phyloP scores from a whole-genome alignment of 2,797 vertebrate species.

The Labeo calbasu region DNA sequence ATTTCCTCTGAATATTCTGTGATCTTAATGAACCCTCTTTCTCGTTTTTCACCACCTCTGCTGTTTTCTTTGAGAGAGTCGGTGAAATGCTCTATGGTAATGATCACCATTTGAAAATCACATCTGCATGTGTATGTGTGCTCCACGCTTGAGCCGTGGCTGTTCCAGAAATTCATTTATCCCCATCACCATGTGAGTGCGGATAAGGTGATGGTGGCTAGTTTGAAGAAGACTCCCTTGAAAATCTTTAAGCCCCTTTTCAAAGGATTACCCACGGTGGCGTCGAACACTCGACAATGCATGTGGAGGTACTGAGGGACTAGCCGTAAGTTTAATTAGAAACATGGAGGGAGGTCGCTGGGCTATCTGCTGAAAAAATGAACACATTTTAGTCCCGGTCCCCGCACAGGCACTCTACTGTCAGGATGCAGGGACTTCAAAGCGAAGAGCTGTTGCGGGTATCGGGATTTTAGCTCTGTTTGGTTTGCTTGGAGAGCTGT shows the following conservation, averaged over 20 bases:
- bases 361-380: slow-evolving; percentile 45
- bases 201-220: slow-evolving; percentile 40
- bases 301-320: slow-evolving; percentile 33
- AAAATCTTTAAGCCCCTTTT: slow-evolving; percentile 49
- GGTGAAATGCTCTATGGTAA: slow-evolving; percentile 6
- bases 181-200: slow-evolving; percentile 36
- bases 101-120: slow-evolving; percentile 29
- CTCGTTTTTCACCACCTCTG: background rate
- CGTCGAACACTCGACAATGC: slow-evolving; percentile 31
- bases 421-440: slow-evolving; percentile 36
- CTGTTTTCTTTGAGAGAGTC: slow-evolving; percentile 21
- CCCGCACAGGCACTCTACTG: background rate
- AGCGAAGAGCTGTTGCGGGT: background rate
- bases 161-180: slow-evolving; percentile 45
- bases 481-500: slow-evolving; percentile 24
- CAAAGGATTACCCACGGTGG: slow-evolving; percentile 47
- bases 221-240: slow-evolving; percentile 45
- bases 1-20: background rate
- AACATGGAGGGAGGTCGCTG: slow-evolving; percentile 37
- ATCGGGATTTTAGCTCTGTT: slow-evolving; percentile 11
- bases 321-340: slow-evolving; percentile 45
- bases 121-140: slow-evolving; percentile 22
- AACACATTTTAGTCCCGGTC: slow-evolving; percentile 50
- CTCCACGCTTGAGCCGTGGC: background rate
- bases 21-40: background rate